Evolutionary conservation across 1,140 invertebrate species (phyloP), one percentile per base, ranked within the genome.

Genomic region (Magallana angulata): DNA sequence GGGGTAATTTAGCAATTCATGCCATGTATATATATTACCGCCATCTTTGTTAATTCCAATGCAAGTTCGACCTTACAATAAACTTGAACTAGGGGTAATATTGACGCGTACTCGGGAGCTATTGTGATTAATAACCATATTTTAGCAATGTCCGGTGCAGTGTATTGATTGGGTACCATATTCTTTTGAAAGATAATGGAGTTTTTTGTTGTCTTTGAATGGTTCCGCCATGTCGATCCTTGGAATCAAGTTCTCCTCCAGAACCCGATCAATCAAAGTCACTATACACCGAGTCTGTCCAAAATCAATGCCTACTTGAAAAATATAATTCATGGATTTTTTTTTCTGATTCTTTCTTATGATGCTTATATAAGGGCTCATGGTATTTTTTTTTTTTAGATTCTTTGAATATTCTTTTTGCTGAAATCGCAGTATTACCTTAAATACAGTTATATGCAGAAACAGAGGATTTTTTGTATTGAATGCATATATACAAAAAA

Each of bases 151-250:
- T 76, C 68, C 68, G 18, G 24, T 30, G 24, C 36, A 48, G 24
- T 7, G 11, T 76, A 76, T 76, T 11, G 68, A 76, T 76, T 76
- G 68, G 24, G 24, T 76, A 14, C 24, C 68, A 18, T 48, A 76
- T 76, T 76, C 68, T 76, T 36, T 76, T 11, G 24, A 76, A 48
- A 76, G 68, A 76, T 76, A 24, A 30, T 30, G 60, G 36, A 48
- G 68, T 76, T 30, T 30, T 76, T 76, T 76, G 18, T 30, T 12
- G 12, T 14, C 68, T 76, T 76, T 76, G 24, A 76, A 76, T 76
- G 68, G 36, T 76, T 76, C 24, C 3, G 12, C 36, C 36, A 18
- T 76, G 68, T 76, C 24, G 36, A 48, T 48, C 36, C 36, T 48
- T 5, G 36, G 16, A 64, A 30, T 24, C 24, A 7, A 12, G 24